Evolutionary conservation across 2,113 vertebrate species (phyloP), one percentile per base, ranked within the genome.

Genomic region (Ranitomeya variabilis): DNA sequence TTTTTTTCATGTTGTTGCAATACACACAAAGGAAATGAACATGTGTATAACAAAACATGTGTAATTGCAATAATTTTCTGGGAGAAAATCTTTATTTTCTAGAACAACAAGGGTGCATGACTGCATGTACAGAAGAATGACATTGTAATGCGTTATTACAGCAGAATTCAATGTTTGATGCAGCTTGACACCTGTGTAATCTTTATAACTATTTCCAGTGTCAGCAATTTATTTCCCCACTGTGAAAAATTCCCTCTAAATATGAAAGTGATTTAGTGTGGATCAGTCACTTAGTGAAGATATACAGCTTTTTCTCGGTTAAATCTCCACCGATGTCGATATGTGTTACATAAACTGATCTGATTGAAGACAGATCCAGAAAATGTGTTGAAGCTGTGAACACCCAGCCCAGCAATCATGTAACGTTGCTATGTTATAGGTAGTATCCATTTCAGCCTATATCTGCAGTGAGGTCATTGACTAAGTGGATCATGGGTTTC

Each of bases 381-480:
- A 21, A 60, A 57, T 80, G 66, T 52, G 66, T 87, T 19, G 11
- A 45, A 23, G n/a, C 37, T 23, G 57, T 86, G 54, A n/a, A 60
- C 52, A 74, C 18, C 52, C 59, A 0, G 13, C 62, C 71, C 69
- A 37, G 23, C 71, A 14, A 77, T n/a, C 18, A n/a, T 19, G 45
- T 15, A 54, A 57, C 18, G 0, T n/a, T 13, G 10, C 19, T 51
- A 23, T n/a, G 77, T n/a, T 37, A 9, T 13, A 19, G 1, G 9
- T 21, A 26, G 8, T 31, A 60, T 80, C 23, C n/a, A 59, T 6
- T 14, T 60, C n/a, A 10, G 10, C 9, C 57, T 66, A 6, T 55
- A 79, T 87, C 60, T 26, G n/a, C n/a, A 54, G 16, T 87, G 76
- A 80, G 76, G 1, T 87, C 86, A 87, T n/a, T 80, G 45, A 67